Conservation (phyloP, 53 echinoderm and acorn worm genomes). For the Luidia sarsii region DNA sequence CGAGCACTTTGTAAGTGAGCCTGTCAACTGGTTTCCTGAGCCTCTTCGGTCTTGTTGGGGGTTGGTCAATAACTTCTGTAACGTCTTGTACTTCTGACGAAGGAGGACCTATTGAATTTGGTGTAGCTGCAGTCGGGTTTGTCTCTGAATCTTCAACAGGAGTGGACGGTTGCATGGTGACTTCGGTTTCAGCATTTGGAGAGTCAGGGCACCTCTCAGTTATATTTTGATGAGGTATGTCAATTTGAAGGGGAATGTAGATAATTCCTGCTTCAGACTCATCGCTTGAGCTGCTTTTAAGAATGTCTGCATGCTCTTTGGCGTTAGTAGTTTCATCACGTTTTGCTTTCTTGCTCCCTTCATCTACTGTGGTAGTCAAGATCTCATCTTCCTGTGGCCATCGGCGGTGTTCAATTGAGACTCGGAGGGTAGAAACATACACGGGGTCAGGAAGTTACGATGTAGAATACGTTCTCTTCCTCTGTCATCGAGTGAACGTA, state of each 20-base stretch:
- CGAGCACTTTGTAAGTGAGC: not conserved
- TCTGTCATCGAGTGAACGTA: not conserved
- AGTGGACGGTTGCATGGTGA: not conserved
- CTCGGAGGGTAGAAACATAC: constrained; percentile 32
- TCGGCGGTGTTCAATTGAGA: not conserved
- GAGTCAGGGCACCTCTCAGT: not conserved
- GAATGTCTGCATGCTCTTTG: not conserved
- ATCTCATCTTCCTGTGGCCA: not conserved
- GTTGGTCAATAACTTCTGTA: not conserved
- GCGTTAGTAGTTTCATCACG: too few species aligned
- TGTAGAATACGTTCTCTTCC: constrained; percentile 11
- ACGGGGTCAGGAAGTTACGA: constrained; percentile 42
- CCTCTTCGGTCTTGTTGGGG: not conserved
- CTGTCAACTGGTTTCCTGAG: not conserved
- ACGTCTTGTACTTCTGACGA: not conserved
- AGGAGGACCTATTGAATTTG: not conserved
- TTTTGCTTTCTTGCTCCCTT: too few species aligned
- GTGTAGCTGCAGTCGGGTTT: not conserved
- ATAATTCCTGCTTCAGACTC: not conserved
- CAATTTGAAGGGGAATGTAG: not conserved
- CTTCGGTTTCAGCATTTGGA: not conserved
- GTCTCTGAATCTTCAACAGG: not conserved
- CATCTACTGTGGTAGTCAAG: too few species aligned
- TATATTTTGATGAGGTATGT: not conserved
- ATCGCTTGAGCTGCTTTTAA: not conserved